Evolutionary conservation across 2,888 invertebrate genomes (phyloP).

Genomic region (Acronicta psi): DNA sequence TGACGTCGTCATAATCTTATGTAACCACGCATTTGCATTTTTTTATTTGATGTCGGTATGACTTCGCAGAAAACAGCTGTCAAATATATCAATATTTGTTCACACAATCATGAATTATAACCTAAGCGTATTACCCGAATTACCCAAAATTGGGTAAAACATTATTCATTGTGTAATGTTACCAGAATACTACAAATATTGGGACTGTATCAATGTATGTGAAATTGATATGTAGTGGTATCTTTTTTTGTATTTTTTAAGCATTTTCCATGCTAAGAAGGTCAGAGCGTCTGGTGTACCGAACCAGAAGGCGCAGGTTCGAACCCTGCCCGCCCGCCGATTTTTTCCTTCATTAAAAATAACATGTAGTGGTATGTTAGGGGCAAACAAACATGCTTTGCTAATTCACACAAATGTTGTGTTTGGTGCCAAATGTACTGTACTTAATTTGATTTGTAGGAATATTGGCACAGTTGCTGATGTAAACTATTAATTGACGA

Average conservation of each 20-base stretch:
- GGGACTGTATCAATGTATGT: slow-evolving; percentile 16
- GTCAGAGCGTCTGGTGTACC: too few species aligned
- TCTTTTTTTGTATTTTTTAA: too few species aligned
- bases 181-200: slow-evolving; percentile 36
- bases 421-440: slow-evolving; percentile 7
- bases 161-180: slow-evolving; percentile 21
- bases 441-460: not conserved
- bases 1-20: too few species aligned
- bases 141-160: slow-evolving; percentile 12
- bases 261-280: too few species aligned
- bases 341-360: too few species aligned
- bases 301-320: too few species aligned
- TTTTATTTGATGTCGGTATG: too few species aligned
- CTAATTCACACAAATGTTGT: slow-evolving; percentile 20
- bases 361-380: too few species aligned
- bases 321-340: too few species aligned
- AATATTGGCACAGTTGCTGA: not conserved
- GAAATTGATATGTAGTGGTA: slow-evolving; percentile 6
- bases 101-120: slow-evolving; percentile 6
- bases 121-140: not conserved
- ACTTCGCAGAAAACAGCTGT: slow-evolving; percentile 9
- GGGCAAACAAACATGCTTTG: slow-evolving; percentile 8
- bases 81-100: slow-evolving; percentile 17
- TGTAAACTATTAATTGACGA: not conserved
- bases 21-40: too few species aligned